phyloP scores from a whole-genome alignment of 2,888 invertebrate genomes.

The Loripinus fragilis region DNA sequence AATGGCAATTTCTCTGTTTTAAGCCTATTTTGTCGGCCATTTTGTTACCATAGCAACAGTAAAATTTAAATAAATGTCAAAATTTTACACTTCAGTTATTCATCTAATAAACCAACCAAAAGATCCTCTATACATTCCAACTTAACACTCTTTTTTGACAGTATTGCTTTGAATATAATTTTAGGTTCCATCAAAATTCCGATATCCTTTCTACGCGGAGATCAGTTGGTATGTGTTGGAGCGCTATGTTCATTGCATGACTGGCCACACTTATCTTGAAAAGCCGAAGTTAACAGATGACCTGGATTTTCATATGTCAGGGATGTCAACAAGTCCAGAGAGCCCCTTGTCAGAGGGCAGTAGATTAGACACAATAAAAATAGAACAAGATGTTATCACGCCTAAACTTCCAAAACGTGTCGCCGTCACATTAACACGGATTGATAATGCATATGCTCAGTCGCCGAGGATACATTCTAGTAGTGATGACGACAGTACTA shows the following conservation, averaged over 20 bases:
- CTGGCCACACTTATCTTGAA: constrained; percentile 86
- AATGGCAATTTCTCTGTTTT: too few species aligned
- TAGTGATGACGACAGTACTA: constrained; percentile 62
- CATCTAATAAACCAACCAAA: constrained; percentile 98
- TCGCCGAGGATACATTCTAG: constrained; percentile 50
- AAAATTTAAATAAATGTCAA: too few species aligned
- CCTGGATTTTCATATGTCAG: constrained; percentile 46
- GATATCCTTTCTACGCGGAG: constrained; percentile 99
- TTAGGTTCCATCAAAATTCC: constrained; percentile 97
- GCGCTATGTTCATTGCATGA: constrained; percentile 93
- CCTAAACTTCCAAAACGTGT: constrained; percentile 73
- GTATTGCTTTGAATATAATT: too few species aligned
- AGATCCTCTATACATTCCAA: constrained; percentile 87
- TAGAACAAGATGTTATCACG: constrained; percentile 26
- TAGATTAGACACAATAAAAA: not conserved
- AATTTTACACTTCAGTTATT: too few species aligned
- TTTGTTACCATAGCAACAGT: too few species aligned
- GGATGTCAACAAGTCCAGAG: constrained; percentile 29
- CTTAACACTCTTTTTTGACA: not conserved
- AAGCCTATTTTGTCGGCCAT: too few species aligned
- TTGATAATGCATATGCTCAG: constrained; percentile 63
- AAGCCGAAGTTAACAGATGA: constrained; percentile 64
- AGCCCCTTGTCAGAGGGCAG: constrained; percentile 15
- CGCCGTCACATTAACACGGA: constrained; percentile 75
- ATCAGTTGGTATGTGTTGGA: constrained; percentile 99